phyloP scores from a whole-genome alignment of 2,888 invertebrate genomes.

The Sphaeridia pumilis region DNA sequence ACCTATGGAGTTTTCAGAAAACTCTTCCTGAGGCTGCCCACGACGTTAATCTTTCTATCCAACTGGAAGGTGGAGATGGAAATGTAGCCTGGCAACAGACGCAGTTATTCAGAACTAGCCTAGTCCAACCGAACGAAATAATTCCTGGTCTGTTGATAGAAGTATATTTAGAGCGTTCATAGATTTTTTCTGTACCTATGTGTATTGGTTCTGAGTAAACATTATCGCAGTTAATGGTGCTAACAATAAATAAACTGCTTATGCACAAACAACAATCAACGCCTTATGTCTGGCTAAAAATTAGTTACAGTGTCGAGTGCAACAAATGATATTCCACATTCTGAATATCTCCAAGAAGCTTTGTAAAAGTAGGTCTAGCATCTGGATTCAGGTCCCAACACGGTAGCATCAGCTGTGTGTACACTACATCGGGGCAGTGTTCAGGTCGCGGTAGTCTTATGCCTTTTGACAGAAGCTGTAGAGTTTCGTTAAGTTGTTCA shows the following conservation, averaged over 20 bases:
- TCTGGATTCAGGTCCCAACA: neutral
- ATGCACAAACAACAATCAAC: too few species aligned
- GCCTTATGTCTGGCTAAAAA: too few species aligned
- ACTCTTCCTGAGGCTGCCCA: neutral
- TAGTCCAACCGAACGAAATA: too few species aligned
- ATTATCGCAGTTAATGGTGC: too few species aligned
- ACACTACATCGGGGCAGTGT: neutral
- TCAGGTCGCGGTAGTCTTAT: neutral
- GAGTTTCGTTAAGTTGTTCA: slow-evolving; percentile 32
- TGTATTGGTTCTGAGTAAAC: too few species aligned
- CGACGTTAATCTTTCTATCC: slow-evolving; percentile 19
- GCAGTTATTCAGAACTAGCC: slow-evolving; percentile 67
- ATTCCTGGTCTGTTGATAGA: too few species aligned
- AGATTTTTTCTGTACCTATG: too few species aligned
- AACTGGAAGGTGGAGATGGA: slow-evolving; percentile 55
- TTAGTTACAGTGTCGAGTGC: slow-evolving; percentile 2
- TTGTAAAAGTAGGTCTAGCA: neutral
- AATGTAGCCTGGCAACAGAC: slow-evolving; percentile 81
- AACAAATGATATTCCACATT: slow-evolving; percentile 37
- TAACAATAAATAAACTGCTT: too few species aligned
- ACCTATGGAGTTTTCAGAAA: slow-evolving; percentile 4
- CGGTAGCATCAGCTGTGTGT: neutral
- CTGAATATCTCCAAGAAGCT: neutral
- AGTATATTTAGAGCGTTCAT: too few species aligned
- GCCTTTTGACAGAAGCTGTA: slow-evolving; percentile 5